phyloP scores from a whole-genome alignment of 2,888 invertebrate species.

The Dioctria linearis region DNA sequence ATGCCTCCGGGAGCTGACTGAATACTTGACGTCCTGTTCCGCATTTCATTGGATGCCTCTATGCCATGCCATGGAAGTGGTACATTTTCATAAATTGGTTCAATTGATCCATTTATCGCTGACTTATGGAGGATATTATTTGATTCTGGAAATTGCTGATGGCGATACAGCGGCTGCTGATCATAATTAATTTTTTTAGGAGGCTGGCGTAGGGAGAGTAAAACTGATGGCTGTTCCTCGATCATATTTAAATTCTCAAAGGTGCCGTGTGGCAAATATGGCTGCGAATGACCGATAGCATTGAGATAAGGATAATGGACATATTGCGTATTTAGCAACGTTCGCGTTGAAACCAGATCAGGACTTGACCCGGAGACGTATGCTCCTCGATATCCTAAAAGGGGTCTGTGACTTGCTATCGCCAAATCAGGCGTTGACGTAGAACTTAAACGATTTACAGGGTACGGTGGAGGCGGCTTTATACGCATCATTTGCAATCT shows the following conservation, averaged over 20 bases:
- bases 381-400: constrained; percentile 68
- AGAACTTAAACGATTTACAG: constrained; percentile 82
- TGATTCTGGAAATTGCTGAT: constrained; percentile 61
- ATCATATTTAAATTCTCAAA: constrained; percentile 81
- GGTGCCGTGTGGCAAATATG: constrained; percentile 76
- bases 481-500: constrained; percentile 69
- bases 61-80: constrained; percentile 77
- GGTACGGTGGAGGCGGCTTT: constrained; percentile 90
- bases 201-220: constrained; percentile 64
- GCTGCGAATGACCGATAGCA: constrained; percentile 69
- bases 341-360: constrained; percentile 82
- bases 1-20: constrained; percentile 80
- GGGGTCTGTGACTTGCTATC: constrained; percentile 76
- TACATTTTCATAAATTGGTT: constrained; percentile 88
- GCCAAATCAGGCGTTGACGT: constrained; percentile 90
- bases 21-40: constrained; percentile 76
- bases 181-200: constrained; percentile 33
- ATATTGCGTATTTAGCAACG: constrained; percentile 73
- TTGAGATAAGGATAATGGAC: constrained; percentile 65
- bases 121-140: constrained; percentile 66
- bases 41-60: constrained; percentile 63
- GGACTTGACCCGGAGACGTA: constrained; percentile 85
- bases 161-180: constrained; percentile 17
- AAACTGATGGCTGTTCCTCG: constrained; percentile 69
- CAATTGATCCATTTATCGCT: constrained; percentile 74